Evolutionary conservation across 1,140 invertebrate species (phyloP).

Genomic region (Apis mellifera): Amel_HAv3.1 CM009940.2:2787001-2787500

Average conservation of each 20-base stretch:
- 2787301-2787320: conserved; percentile 64
- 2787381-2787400: not conserved
- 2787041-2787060: not conserved
- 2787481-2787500: too few species aligned
- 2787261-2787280: conserved; percentile 25
- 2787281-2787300: conserved; percentile 13
- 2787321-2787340: conserved; percentile 39
- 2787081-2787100: conserved; percentile 36
- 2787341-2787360: not conserved
- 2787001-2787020: not conserved
- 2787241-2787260: conserved; percentile 26
- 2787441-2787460: not conserved
- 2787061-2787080: conserved; percentile 15
- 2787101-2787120: conserved; percentile 33
- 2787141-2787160: not conserved
- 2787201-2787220: conserved; percentile 47
- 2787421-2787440: not conserved
- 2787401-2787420: not conserved
- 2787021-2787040: not conserved
- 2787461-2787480: too few species aligned
- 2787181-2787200: conserved; percentile 32
- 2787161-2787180: not conserved
- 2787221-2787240: conserved; percentile 30
- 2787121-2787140: not conserved
- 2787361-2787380: not conserved